Conservation (phyloP, 2,888 invertebrate genomes). For the Magallana nippona region DNA sequence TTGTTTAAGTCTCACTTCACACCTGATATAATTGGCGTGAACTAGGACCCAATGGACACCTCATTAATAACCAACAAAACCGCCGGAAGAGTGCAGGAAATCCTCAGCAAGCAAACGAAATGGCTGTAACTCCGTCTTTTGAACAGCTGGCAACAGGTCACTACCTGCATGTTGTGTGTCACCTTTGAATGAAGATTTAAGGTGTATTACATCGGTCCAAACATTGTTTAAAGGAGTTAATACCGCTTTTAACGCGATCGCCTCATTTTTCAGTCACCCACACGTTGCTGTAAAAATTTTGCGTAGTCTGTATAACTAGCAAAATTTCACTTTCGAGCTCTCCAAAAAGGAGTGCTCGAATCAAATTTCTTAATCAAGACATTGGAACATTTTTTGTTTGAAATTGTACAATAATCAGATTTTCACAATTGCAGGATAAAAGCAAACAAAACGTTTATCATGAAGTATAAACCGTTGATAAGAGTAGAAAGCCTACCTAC, state of each 20-base stretch:
- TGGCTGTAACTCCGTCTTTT: conserved; percentile 13
- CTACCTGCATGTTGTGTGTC: conserved; percentile 20
- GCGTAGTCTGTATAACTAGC: neutral
- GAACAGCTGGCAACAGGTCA: conserved; percentile 25
- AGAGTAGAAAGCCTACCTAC: no score
- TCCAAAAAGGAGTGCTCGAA: no score
- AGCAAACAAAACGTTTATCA: no score
- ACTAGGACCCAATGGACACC: conserved; percentile 17
- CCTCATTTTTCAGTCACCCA: conserved; percentile 19
- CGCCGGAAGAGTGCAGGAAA: conserved; percentile 23
- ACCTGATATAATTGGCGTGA: conserved; percentile 27
- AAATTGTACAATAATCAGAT: no score
- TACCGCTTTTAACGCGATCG: conserved; percentile 19
- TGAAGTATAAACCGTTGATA: no score
- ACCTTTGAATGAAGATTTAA: conserved; percentile 32
- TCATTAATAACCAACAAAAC: neutral
- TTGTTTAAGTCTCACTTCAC: conserved; percentile 29
- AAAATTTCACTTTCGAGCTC: neutral
- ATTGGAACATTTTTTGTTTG: no score
- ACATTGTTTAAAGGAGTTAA: conserved; percentile 4
- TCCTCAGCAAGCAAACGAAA: conserved; percentile 13
- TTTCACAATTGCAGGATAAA: no score
- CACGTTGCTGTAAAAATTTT: neutral
- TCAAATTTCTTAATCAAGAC: no score
- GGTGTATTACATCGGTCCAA: neutral